Evolutionary conservation across 2,888 invertebrate species (phyloP).

Genomic region (Drosophila subsilvestris): DNA sequence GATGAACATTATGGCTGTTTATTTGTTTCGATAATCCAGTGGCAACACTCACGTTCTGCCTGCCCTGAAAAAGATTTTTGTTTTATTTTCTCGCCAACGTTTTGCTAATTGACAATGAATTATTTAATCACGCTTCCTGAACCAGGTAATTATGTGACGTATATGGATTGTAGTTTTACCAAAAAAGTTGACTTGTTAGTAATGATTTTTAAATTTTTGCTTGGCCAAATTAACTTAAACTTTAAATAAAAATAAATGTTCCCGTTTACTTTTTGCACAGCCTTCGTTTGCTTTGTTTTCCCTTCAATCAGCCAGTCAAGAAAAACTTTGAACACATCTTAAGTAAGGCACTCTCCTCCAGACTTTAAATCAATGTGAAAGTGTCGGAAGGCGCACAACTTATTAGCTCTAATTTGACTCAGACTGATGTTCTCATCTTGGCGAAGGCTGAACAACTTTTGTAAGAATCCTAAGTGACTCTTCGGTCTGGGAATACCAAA

Average conservation of each 20-base stretch:
- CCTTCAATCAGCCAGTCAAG: too few species aligned
- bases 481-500: neutral
- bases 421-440: neutral
- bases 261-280: too few species aligned
- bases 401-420: neutral
- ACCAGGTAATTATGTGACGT: neutral
- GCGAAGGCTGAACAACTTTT: neutral
- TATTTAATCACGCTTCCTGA: neutral
- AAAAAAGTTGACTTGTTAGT: neutral
- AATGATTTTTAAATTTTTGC: too few species aligned
- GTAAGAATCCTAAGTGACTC: neutral
- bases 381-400: neutral
- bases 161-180: neutral
- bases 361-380: too few species aligned
- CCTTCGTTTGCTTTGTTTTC: neutral
- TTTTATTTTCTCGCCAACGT: too few species aligned
- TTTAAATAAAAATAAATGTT: neutral
- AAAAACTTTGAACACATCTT: too few species aligned
- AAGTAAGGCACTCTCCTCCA: too few species aligned
- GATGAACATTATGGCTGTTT: conserved; percentile 53
- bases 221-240: neutral
- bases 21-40: conserved; percentile 59
- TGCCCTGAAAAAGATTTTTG: neutral
- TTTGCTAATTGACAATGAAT: conserved; percentile 8
- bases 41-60: neutral